Conservation (phyloP, 2,797 vertebrate genomes). For the Macrochelys suwanniensis region DNA sequence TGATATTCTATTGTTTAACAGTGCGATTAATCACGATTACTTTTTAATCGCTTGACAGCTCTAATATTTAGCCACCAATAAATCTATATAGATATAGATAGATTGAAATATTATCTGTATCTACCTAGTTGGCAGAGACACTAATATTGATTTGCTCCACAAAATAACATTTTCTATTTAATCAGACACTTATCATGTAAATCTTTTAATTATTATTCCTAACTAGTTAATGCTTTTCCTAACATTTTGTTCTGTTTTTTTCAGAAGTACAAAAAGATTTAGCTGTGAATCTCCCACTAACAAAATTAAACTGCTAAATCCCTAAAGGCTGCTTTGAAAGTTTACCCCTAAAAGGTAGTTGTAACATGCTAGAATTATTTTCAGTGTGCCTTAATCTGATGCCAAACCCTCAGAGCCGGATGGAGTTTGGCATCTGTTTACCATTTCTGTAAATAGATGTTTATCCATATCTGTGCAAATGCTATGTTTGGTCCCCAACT, state of each 20-base stretch:
- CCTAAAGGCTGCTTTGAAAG: not conserved
- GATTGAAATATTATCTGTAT: not conserved
- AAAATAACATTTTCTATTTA: not conserved
- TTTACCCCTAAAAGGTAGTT: not conserved
- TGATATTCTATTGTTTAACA: no score
- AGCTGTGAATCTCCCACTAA: not conserved
- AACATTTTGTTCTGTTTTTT: not conserved
- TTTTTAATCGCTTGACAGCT: no score
- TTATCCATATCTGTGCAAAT: not conserved
- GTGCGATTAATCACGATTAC: no score
- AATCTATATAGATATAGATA: not conserved
- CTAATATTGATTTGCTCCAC: not conserved
- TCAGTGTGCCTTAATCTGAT: not conserved
- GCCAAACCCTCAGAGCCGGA: not conserved
- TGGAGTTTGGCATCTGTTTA: not conserved
- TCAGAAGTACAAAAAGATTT: not conserved
- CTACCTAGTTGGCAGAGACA: not conserved
- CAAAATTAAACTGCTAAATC: not conserved
- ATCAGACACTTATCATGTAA: not conserved
- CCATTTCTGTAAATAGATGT: not conserved
- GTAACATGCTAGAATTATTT: slow-evolving; percentile 3
- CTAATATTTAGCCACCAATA: not conserved
- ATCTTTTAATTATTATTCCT: not conserved
- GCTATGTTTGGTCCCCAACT: not conserved
- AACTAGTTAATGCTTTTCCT: not conserved